A percentile compares a stretch with the other conserved stretches of the same genome.
Conservation (phyloP, 2,113 vertebrate genomes). For the Alaudala cheleensis region DNA sequence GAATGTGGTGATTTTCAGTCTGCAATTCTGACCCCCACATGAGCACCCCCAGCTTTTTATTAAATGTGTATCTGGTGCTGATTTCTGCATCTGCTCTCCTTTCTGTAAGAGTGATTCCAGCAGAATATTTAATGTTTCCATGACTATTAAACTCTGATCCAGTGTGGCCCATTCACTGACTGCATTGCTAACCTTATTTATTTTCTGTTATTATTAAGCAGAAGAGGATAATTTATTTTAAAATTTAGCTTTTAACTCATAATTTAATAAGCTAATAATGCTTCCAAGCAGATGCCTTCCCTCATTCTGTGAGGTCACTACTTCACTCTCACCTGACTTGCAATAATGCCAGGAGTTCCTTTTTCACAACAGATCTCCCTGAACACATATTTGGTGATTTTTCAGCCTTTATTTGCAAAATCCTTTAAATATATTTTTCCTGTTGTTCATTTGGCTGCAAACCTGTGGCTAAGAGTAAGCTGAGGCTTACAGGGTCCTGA, state of each 20-base stretch:
- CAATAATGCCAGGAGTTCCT: not conserved
- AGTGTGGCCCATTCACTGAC: not conserved
- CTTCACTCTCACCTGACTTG: not conserved
- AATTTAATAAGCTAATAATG: not conserved
- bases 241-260: not conserved
- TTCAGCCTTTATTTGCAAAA: not conserved
- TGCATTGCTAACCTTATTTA: not conserved
- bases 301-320: not conserved
- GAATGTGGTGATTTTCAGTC: not conserved
- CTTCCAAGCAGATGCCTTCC: not conserved
- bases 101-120: not conserved
- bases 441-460: not conserved
- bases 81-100: not conserved
- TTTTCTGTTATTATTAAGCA: not conserved
- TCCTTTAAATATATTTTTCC: not conserved
- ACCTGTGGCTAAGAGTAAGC: not conserved
- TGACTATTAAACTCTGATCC: not conserved
- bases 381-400: not conserved
- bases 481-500: not conserved
- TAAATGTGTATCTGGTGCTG: not conserved
- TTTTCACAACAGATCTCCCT: not conserved
- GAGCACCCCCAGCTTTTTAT: not conserved
- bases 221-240: not conserved
- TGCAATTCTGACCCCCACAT: not conserved
- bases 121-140: not conserved